Evolutionary conservation across 2,113 vertebrate species (phyloP).

Genomic region (Albula glossodonta): DNA sequence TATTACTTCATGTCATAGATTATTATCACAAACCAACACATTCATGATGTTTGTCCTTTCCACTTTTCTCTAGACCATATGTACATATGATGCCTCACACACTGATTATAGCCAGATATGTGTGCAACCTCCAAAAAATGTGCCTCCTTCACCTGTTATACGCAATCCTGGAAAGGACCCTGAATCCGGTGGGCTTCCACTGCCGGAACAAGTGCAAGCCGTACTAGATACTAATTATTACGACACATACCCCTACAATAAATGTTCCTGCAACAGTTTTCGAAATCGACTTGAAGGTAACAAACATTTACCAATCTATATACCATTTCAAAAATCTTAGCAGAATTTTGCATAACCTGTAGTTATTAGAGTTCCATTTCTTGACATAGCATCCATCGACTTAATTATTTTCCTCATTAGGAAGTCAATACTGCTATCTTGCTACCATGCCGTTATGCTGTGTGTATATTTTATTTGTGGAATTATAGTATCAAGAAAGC

Average conservation of each 20-base stretch:
- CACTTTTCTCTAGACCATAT: constrained; percentile 35
- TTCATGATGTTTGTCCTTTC: not conserved
- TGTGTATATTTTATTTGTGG: too few relatives aligned
- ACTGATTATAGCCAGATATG: constrained; percentile 13
- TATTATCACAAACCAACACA: too few relatives aligned
- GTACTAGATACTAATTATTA: not conserved
- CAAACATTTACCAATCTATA: not conserved
- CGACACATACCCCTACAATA: constrained; percentile 29
- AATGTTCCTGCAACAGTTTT: constrained; percentile 13
- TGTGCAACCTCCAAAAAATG: not conserved
- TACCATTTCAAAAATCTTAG: too few relatives aligned
- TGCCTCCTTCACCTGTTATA: constrained; percentile 3
- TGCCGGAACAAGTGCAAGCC: not conserved
- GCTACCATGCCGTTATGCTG: too few relatives aligned
- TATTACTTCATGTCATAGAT: too few relatives aligned
- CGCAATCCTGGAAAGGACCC: constrained; percentile 30
- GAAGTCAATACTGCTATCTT: too few relatives aligned
- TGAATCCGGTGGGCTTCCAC: constrained; percentile 16
- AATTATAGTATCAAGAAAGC: too few relatives aligned
- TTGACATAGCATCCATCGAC: too few relatives aligned
- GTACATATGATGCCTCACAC: constrained; percentile 26
- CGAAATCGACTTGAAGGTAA: constrained; percentile 30
- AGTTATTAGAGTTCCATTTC: too few relatives aligned
- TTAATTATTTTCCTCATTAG: too few relatives aligned
- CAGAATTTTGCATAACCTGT: too few relatives aligned